Base-by-base conservation (phyloP, 2,888 invertebrate genomes). In the Thelaira solivaga region DNA sequence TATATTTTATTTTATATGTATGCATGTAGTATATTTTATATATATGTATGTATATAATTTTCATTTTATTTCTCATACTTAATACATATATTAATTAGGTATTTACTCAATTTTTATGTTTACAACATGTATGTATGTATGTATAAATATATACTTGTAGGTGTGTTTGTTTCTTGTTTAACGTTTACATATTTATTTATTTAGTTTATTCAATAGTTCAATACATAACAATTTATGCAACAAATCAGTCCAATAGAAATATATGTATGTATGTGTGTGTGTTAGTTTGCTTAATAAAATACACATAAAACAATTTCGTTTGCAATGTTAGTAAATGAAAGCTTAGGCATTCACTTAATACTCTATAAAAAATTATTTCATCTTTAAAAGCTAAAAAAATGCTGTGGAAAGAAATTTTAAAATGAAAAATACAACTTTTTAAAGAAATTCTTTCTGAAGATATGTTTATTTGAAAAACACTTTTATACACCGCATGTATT, bases 241-340 rank as follows among this genome's bases (percentile, higher is more conserved):
- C 72, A 74, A 65, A 71, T 78, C 78, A 78, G 78, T 78, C 77
- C 78, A 78, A 78, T 77, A 72, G 76, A 69, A 49, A 68, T 62
- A 76, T 45, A 61, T 62, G 62, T 34, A 49, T 61, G 55, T 62
- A 55, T 49, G 39, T 47, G 36, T 57, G 10, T 49, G 3, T 39
- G n/a, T 24, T 41, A 64, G 39, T 51, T 57, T 65, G 29, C 29
- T 47, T 57, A 22, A 49, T 18, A 41, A 57, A 57, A n/a, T n/a
- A n/a, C n/a, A n/a, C n/a, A 49, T 51, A 53, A 22, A 31, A 31
- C 31, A 41, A 55, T 55, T 31, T 22, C 31, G 34, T 24, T 55
- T 22, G 11, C 24, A 31, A 36, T 57, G 10, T 13, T 49, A 49
- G 5, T 53, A 39, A n/a, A 18, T 24, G 36, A 57, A 13, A 24